Conservation (phyloP, 2,888 invertebrate genomes). For the Oasisia sp. region DNA sequence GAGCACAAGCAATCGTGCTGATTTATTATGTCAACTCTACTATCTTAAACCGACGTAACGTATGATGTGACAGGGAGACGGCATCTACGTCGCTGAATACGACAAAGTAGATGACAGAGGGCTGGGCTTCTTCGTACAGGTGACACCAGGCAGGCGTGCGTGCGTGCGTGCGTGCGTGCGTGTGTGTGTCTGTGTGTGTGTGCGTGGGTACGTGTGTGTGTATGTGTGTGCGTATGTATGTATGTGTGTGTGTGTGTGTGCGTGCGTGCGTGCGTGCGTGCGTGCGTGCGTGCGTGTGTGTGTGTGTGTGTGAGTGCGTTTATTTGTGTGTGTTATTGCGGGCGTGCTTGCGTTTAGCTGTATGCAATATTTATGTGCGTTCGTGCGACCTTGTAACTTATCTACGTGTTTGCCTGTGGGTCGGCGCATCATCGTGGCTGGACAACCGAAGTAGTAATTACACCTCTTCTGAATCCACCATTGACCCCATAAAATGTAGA, state of each 20-base stretch:
- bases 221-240: not conserved
- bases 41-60: not conserved
- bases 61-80: not conserved
- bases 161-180: not conserved
- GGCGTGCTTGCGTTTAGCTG: no score
- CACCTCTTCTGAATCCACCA: no score
- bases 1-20: not conserved
- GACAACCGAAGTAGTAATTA: no score
- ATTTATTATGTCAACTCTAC: not conserved
- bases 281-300: no score
- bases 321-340: no score
- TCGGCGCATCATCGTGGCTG: not conserved
- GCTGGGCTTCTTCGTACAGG: conserved; percentile 3
- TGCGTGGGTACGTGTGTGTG: not conserved
- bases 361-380: no score
- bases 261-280: no score
- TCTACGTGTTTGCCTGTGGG: no score
- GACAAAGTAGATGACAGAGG: not conserved
- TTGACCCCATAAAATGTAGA: no score
- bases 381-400: not conserved
- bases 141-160: not conserved
- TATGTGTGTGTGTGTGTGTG: not conserved
- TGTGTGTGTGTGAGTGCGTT: no score
- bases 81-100: not conserved
- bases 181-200: not conserved